phyloP scores from a whole-genome alignment of 2,888 invertebrate genomes.

The Onthophagus sagittarius region DNA sequence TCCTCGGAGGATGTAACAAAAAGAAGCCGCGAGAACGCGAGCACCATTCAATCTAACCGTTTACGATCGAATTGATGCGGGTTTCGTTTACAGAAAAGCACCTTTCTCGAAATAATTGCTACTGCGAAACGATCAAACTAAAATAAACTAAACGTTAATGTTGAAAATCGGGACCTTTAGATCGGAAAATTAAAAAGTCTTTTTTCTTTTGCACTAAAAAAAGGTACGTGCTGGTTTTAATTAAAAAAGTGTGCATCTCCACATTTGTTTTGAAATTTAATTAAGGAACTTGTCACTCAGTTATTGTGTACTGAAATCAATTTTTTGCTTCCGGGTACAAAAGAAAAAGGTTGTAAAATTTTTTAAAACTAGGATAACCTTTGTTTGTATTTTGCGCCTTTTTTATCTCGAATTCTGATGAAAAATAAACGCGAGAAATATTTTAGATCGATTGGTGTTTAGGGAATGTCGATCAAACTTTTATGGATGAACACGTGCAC shows the following conservation, averaged over 20 bases:
- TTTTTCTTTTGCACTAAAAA: background rate
- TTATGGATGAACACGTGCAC: background rate
- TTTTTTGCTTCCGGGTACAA: background rate
- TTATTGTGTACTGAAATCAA: background rate
- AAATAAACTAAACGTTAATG: too few relatives aligned
- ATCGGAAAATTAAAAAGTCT: too few relatives aligned
- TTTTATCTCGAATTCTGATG: background rate
- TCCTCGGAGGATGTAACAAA: background rate
- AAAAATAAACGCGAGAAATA: background rate
- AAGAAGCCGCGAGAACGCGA: background rate
- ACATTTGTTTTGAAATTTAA: background rate
- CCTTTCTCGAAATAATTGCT: background rate
- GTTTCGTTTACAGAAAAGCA: background rate
- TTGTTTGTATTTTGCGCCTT: background rate
- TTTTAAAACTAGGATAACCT: background rate
- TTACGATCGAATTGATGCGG: background rate
- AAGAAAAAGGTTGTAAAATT: background rate
- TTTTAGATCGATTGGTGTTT: background rate
- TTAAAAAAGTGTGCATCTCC: background rate
- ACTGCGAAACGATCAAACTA: too few relatives aligned
- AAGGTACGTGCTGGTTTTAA: background rate
- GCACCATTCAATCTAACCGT: background rate
- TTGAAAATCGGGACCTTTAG: too few relatives aligned
- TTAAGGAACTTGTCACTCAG: background rate
- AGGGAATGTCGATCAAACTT: background rate